Evolutionary conservation across 2,797 vertebrate species (phyloP).

Genomic region (Anabacerthia variegaticeps): DNA sequence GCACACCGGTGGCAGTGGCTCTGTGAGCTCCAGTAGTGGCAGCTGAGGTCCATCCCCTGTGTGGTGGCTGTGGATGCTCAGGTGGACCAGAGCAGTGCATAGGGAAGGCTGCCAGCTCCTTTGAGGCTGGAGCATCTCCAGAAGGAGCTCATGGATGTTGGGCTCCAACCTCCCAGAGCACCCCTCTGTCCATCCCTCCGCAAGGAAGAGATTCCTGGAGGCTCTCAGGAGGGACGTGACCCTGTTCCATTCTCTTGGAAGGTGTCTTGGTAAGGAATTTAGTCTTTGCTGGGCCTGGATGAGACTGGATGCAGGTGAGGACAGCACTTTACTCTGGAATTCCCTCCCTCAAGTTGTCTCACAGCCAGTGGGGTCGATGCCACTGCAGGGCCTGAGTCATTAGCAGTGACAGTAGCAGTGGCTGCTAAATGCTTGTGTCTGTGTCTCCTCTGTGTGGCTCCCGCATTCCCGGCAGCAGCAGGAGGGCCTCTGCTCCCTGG

Average conservation of each 20-base stretch:
- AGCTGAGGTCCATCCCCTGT: accelerated
- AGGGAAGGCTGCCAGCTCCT: background rate
- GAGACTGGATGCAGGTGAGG: background rate
- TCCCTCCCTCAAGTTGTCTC: background rate
- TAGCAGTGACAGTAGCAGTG: background rate
- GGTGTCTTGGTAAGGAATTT: background rate
- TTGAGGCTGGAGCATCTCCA: background rate
- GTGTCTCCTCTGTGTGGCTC: background rate
- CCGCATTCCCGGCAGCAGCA: constrained; percentile 14
- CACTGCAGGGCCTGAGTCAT: background rate
- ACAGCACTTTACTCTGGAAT: background rate
- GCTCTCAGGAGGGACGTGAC: accelerated
- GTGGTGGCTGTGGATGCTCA: accelerated
- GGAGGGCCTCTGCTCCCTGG: constrained; percentile 5
- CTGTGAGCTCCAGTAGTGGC: background rate
- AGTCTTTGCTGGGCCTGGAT: background rate
- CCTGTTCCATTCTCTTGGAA: background rate
- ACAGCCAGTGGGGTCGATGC: accelerated
- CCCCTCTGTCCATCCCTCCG: background rate
- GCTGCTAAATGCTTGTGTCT: background rate
- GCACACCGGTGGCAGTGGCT: background rate
- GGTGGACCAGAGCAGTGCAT: accelerated
- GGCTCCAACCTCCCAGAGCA: background rate
- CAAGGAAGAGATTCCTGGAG: background rate
- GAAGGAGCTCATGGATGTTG: background rate